phyloP scores from a whole-genome alignment of 2,113 vertebrate genomes.

The Melozone crissalis region DNA sequence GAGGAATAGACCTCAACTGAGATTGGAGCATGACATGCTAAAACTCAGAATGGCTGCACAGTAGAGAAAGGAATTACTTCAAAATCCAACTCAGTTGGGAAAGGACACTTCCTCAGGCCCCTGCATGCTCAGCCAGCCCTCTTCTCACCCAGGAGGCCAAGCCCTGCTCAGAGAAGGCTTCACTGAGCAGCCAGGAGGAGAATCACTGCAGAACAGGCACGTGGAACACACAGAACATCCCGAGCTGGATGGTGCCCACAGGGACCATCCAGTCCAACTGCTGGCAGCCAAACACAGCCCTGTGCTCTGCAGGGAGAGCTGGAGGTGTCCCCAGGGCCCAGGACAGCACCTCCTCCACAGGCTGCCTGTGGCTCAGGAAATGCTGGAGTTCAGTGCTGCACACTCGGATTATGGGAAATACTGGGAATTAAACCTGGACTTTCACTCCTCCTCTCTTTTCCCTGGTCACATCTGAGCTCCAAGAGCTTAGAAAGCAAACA shows the following conservation, averaged over 20 bases:
- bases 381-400: rapidly evolving
- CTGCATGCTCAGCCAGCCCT: background rate
- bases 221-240: rapidly evolving
- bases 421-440: background rate
- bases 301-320: background rate
- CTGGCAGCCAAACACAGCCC: background rate
- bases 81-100: background rate
- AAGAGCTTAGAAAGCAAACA: conserved; percentile 27
- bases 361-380: background rate
- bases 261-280: rapidly evolving
- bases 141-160: background rate
- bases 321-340: background rate
- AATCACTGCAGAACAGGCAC: rapidly evolving
- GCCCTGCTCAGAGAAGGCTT: background rate
- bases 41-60: background rate
- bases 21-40: background rate
- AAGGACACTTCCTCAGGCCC: background rate
- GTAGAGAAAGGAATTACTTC: background rate
- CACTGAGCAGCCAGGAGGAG: background rate
- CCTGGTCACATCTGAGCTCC: background rate
- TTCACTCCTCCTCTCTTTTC: background rate
- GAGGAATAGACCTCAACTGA: background rate
- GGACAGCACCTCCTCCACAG: rapidly evolving
- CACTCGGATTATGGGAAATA: background rate
- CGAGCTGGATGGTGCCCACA: background rate